A percentile compares a stretch with the other conserved stretches of the same genome.
These are phyloP conservation scores for Cheirogaleus major DNA, from an alignment of 2,797 vertebrate genomes.

Conservation along the genomic window DNA sequence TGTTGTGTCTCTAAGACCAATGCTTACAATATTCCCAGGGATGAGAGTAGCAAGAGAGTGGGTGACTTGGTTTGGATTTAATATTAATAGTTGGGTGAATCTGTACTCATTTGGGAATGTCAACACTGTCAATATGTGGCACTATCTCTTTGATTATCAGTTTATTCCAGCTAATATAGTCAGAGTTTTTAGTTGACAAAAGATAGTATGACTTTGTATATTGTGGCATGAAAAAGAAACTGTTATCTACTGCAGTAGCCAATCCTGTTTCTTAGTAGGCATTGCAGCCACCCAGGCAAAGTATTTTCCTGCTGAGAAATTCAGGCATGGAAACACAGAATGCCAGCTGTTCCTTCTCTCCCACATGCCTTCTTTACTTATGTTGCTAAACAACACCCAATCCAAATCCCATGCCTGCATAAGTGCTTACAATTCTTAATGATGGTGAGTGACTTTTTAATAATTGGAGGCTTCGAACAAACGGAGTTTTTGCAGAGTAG, in stretches of 20 bases:
- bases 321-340: not conserved
- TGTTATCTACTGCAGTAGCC: not conserved
- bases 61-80: not conserved
- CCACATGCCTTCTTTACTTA: not conserved
- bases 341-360: not conserved
- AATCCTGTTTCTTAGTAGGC: not conserved
- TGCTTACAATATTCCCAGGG: not conserved
- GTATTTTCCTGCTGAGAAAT: conserved; percentile 37
- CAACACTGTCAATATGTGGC: not conserved
- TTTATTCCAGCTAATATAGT: not conserved
- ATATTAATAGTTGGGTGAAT: not conserved
- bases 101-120: not conserved
- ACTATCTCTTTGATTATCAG: not conserved
- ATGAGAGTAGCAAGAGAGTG: not conserved
- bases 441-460: not conserved
- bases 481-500: not conserved
- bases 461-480: not conserved
- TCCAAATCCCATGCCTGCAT: not conserved
- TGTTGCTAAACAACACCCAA: not conserved
- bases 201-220: not conserved
- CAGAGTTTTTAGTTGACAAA: not conserved
- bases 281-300: not conserved
- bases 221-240: not conserved
- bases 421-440: not conserved
- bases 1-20: not conserved